Percentiles rank a stretch among this genome's conserved stretches.
Evolutionary conservation across 2,797 vertebrate species (phyloP).

Genomic region (Sebastes paucispinis): DNA sequence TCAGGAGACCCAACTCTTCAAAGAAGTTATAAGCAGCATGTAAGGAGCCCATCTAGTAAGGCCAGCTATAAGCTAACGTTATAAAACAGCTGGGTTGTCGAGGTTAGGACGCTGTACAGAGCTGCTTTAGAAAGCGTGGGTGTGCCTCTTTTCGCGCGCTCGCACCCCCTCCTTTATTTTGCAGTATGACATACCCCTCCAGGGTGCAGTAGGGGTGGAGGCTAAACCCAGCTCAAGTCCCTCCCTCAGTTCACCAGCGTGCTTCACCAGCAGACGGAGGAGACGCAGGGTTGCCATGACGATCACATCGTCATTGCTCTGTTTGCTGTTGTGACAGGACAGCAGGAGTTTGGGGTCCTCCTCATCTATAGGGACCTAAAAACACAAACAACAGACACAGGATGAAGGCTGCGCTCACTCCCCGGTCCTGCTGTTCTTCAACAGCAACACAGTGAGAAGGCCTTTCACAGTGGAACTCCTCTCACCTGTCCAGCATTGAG

Average conservation of each 20-base stretch:
- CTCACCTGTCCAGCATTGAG: slow-evolving; percentile 95
- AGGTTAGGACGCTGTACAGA: accelerated
- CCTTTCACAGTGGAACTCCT: background rate
- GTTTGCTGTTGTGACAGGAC: slow-evolving; percentile 86
- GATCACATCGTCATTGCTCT: slow-evolving; percentile 96
- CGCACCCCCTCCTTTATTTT: background rate
- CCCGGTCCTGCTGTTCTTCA: background rate
- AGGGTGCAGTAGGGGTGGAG: slow-evolving; percentile 95
- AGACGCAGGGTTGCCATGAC: slow-evolving; percentile 97
- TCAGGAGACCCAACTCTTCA: too few relatives aligned
- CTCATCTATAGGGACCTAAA: slow-evolving; percentile 89
- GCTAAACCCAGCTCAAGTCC: slow-evolving; percentile 94
- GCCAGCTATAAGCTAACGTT: too few relatives aligned
- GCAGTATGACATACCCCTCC: slow-evolving; percentile 86
- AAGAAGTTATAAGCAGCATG: background rate
- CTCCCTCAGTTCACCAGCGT: slow-evolving; percentile 94
- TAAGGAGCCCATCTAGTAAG: too few relatives aligned
- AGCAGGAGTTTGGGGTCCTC: slow-evolving; percentile 90
- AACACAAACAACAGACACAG: background rate
- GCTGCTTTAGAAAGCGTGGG: background rate
- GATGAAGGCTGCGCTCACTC: background rate
- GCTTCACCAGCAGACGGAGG: slow-evolving; percentile 93
- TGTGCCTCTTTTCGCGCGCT: too few relatives aligned
- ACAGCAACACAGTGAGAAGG: background rate
- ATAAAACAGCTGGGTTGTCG: too few relatives aligned